A percentile compares a stretch with the other conserved stretches of the same genome.
These are phyloP conservation scores for Beris chalybata DNA, from an alignment of 2,888 invertebrate species.

Conservation along the genomic window DNA sequence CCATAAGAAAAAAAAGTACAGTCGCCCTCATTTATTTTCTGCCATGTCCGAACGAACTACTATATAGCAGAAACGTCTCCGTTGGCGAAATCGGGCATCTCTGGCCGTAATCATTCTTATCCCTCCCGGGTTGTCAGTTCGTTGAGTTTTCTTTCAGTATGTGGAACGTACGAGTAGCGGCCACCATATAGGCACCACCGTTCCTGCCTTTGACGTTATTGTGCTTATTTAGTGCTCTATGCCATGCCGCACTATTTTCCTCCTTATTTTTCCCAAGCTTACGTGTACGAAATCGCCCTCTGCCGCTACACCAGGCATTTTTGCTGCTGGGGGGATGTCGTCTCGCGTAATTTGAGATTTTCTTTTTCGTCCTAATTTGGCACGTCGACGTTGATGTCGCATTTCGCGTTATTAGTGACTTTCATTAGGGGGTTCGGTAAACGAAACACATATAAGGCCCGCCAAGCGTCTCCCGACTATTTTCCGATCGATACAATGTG, in stretches of 20 bases:
- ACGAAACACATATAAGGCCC: constrained; percentile 2
- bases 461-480: no score
- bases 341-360: constrained; percentile 49
- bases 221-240: constrained; percentile 46
- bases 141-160: neutral
- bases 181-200: constrained; percentile 5
- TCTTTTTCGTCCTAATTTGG: constrained; percentile 49
- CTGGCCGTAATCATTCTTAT: constrained; percentile 28
- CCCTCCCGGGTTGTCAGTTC: constrained; percentile 12
- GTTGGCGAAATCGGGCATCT: constrained; percentile 11
- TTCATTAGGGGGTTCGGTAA: constrained; percentile 26
- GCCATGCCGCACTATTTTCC: constrained; percentile 40
- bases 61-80: neutral
- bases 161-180: constrained; percentile 38
- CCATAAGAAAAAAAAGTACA: constrained; percentile 17
- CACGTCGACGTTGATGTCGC: constrained; percentile 44
- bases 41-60: constrained; percentile 35
- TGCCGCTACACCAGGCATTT: constrained; percentile 18
- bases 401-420: constrained; percentile 34
- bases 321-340: constrained; percentile 37
- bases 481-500: constrained; percentile 5
- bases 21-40: constrained; percentile 38
- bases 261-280: constrained; percentile 37
- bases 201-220: constrained; percentile 49
- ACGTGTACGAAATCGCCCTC: constrained; percentile 27